phyloP scores from a whole-genome alignment of 2,113 vertebrate genomes.

The Gavialis gangeticus region DNA sequence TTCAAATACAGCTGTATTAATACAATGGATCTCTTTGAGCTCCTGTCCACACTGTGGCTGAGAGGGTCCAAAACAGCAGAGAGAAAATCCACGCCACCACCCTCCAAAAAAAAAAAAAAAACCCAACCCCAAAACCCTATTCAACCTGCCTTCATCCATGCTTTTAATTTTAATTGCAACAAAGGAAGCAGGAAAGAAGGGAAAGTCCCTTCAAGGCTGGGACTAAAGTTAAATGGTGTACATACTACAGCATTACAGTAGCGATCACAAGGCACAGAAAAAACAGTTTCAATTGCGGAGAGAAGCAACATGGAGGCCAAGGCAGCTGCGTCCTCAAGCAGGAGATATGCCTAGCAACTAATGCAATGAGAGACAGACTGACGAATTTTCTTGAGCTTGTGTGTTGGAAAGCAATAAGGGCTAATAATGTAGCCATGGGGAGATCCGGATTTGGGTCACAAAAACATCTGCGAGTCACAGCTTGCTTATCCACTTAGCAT shows the following conservation, averaged over 20 bases:
- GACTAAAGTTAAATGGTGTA: not conserved
- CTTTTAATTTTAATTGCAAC: not conserved
- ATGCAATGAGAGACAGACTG: not conserved
- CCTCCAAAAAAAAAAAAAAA: too few species aligned
- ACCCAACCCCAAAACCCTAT: too few species aligned
- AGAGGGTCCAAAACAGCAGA: not conserved
- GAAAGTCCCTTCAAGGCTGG: not conserved
- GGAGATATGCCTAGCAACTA: not conserved
- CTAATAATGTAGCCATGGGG: accelerated
- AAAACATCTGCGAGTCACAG: not conserved
- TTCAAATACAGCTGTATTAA: not conserved
- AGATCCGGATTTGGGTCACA: not conserved
- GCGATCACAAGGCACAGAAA: not conserved
- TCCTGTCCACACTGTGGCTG: not conserved
- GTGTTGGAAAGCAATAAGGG: not conserved
- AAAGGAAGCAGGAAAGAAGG: not conserved
- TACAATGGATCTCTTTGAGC: accelerated
- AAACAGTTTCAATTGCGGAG: not conserved
- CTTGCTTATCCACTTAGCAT: not conserved
- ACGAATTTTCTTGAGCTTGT: not conserved
- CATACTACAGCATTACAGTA: not conserved
- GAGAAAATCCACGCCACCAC: too few species aligned
- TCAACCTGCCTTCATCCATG: too few species aligned
- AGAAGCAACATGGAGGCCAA: not conserved
- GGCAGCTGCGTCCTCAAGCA: not conserved